Conservation (phyloP, 2,888 invertebrate genomes). For the Melolontha melolontha region DNA sequence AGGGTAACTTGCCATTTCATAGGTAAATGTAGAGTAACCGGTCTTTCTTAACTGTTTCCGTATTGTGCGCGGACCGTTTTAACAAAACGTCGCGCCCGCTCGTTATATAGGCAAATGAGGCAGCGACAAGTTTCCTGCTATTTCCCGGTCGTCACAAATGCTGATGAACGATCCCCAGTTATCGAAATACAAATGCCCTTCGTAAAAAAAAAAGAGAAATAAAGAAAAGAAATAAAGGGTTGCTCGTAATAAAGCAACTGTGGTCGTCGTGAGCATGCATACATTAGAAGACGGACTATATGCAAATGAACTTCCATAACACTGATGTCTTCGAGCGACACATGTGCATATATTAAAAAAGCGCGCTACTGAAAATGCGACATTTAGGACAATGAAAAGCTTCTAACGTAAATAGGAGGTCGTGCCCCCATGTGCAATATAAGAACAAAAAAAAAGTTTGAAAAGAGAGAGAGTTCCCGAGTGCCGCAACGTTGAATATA, state of each 20-base stretch:
- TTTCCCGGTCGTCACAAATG: slow-evolving; percentile 53
- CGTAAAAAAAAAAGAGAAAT: slow-evolving; percentile 20
- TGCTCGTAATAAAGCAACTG: slow-evolving; percentile 51
- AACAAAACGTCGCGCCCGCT: slow-evolving; percentile 59
- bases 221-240: slow-evolving; percentile 48
- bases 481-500: slow-evolving; percentile 44
- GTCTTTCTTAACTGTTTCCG: slow-evolving; percentile 46
- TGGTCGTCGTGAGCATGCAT: slow-evolving; percentile 58
- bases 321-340: slow-evolving; percentile 57
- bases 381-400: slow-evolving; percentile 34
- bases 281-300: slow-evolving; percentile 55
- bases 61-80: slow-evolving; percentile 48
- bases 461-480: slow-evolving; percentile 30
- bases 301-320: slow-evolving; percentile 54
- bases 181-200: slow-evolving; percentile 49
- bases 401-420: slow-evolving; percentile 28
- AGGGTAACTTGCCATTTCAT: slow-evolving; percentile 19
- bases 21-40: slow-evolving; percentile 31
- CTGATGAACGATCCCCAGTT: slow-evolving; percentile 54
- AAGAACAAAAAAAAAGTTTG: slow-evolving; percentile 53
- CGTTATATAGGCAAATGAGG: slow-evolving; percentile 61
- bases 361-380: slow-evolving; percentile 29
- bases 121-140: slow-evolving; percentile 53
- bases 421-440: slow-evolving; percentile 36
- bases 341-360: slow-evolving; percentile 46